A percentile compares a stretch with the other conserved stretches of the same genome.
Conservation (phyloP, 2,113 vertebrate species). For the Plecturocebus donacophilus region DNA sequence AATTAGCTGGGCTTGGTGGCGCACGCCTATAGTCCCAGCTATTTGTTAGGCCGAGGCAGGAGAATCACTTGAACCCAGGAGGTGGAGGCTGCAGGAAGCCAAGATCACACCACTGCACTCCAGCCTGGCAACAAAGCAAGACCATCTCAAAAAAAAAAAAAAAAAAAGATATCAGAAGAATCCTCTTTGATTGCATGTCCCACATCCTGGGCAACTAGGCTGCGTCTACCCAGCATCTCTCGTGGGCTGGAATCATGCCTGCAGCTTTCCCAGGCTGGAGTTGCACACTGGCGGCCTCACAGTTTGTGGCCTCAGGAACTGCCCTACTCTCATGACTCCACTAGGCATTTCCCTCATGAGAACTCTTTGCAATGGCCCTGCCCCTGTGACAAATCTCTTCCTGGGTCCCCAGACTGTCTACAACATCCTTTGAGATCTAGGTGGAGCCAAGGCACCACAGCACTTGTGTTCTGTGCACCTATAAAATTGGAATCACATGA, state of each 20-base stretch:
- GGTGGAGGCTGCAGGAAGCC: too few species aligned
- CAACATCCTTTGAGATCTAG: background rate
- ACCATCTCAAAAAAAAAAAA: too few species aligned
- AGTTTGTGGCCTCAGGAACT: background rate
- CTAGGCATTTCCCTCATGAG: background rate
- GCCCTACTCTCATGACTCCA: background rate
- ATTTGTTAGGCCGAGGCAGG: too few species aligned
- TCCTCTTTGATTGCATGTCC: background rate
- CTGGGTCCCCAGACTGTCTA: background rate
- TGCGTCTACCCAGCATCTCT: background rate
- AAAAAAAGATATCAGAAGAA: background rate
- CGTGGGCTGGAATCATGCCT: background rate
- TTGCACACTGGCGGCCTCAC: background rate
- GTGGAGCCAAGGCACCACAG: background rate
- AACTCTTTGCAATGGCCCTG: background rate
- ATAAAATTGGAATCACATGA: background rate
- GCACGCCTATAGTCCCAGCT: too few species aligned
- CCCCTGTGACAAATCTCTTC: background rate
- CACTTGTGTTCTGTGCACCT: background rate
- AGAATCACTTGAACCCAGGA: too few species aligned
- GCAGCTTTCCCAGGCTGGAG: background rate
- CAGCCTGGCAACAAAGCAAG: too few species aligned
- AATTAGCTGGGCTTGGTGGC: too few species aligned
- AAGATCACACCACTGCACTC: too few species aligned
- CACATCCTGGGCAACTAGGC: background rate